These are phyloP conservation scores for Chymomyza fuscimana DNA, from an alignment of 2,888 invertebrate species.

Conservation along the genomic window DNA sequence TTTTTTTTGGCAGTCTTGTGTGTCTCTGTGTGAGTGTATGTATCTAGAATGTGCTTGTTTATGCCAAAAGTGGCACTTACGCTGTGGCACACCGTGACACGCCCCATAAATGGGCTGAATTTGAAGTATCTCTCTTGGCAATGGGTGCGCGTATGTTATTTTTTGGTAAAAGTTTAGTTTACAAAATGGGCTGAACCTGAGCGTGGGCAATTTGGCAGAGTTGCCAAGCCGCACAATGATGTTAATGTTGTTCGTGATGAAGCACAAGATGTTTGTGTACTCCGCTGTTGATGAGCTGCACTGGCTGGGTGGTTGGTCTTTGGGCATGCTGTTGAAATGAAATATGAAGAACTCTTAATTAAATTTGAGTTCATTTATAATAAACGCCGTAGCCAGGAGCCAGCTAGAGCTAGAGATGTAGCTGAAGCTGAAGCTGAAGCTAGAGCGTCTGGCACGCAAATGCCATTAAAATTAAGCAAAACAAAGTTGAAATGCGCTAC, in stretches of 20 bases:
- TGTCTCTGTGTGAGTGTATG: slow-evolving; percentile 9
- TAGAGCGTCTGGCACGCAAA: slow-evolving; percentile 15
- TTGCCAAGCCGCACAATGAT: slow-evolving; percentile 37
- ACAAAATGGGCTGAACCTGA: slow-evolving; percentile 44
- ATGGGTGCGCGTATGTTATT: slow-evolving; percentile 29
- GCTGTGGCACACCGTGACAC: not conserved
- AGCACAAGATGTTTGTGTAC: slow-evolving; percentile 35
- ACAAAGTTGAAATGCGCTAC: slow-evolving; percentile 5
- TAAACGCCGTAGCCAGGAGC: slow-evolving; percentile 30
- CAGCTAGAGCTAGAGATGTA: not conserved
- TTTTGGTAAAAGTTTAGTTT: slow-evolving; percentile 58
- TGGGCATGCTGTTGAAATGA: slow-evolving; percentile 40
- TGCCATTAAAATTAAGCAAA: slow-evolving; percentile 4
- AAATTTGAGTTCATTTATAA: slow-evolving; percentile 74
- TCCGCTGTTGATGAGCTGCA: slow-evolving; percentile 16
- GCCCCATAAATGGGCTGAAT: not conserved
- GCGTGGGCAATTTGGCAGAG: slow-evolving; percentile 6
- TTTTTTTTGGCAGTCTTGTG: not conserved
- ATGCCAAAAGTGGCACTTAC: slow-evolving; percentile 64
- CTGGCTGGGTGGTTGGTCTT: not conserved
- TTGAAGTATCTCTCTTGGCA: slow-evolving; percentile 8
- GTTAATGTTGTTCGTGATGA: slow-evolving; percentile 67
- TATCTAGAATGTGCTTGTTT: slow-evolving; percentile 18
- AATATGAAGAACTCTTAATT: slow-evolving; percentile 69
- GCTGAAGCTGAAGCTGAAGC: not conserved